Evolutionary conservation across 2,888 invertebrate genomes (phyloP).

Genomic region (Aromia moschata): DNA sequence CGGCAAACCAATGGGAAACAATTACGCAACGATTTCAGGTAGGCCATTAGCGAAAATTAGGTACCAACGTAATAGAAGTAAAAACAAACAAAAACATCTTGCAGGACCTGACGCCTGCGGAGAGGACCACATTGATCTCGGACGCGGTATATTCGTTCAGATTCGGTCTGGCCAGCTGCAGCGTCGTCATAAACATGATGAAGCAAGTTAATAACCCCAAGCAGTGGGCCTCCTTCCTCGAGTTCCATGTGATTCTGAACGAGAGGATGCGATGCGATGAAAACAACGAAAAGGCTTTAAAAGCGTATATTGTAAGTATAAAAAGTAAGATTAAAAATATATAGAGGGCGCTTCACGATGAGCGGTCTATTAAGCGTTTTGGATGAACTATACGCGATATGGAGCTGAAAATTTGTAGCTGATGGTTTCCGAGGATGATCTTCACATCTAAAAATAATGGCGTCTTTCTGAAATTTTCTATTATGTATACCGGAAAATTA

Average conservation of each 20-base stretch:
- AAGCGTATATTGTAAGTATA: constrained; percentile 9
- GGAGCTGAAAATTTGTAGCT: too few relatives aligned
- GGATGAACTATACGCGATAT: too few relatives aligned
- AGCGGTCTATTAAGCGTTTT: too few relatives aligned
- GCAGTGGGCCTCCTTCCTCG: constrained; percentile 26
- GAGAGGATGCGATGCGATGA: background rate
- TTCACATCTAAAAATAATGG: too few relatives aligned
- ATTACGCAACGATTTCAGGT: constrained; percentile 57
- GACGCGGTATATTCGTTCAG: constrained; percentile 35
- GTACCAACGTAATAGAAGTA: too few relatives aligned
- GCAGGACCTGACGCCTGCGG: constrained; percentile 28
- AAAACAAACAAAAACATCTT: background rate
- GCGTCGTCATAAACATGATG: constrained; percentile 32
- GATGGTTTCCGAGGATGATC: too few relatives aligned
- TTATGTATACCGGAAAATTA: too few relatives aligned
- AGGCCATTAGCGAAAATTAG: background rate
- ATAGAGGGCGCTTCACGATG: too few relatives aligned
- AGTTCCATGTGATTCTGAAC: constrained; percentile 8
- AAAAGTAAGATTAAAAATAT: background rate
- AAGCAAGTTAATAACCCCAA: constrained; percentile 1
- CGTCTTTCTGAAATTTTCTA: too few relatives aligned
- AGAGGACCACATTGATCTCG: constrained; percentile 26
- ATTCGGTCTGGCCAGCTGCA: constrained; percentile 32
- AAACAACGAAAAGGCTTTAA: constrained; percentile 6
- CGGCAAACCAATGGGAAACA: constrained; percentile 70